A percentile compares a stretch with the other conserved stretches of the same genome.
These are phyloP conservation scores for Leuciscus waleckii DNA, from an alignment of 2,797 vertebrate species.

Conservation along the genomic window DNA sequence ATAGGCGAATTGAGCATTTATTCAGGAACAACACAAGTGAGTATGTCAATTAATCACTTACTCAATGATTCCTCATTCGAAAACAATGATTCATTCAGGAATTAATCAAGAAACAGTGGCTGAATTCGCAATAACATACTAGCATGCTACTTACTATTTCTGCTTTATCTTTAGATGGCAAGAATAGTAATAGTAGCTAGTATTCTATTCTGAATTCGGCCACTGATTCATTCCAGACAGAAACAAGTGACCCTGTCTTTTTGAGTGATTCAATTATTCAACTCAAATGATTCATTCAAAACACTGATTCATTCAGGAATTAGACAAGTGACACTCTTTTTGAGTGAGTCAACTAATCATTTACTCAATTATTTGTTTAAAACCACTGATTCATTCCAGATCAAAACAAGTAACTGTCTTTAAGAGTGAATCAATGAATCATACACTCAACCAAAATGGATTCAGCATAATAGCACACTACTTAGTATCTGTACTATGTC, in stretches of 20 bases:
- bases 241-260: constrained; percentile 1
- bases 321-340: not conserved
- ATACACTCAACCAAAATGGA: not conserved
- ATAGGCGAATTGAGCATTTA: not conserved
- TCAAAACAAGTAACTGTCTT: not conserved
- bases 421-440: not conserved
- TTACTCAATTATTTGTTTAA: not conserved
- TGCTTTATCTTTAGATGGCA: not conserved
- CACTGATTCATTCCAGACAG: not conserved
- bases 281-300: not conserved
- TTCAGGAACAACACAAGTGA: not conserved
- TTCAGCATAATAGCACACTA: not conserved
- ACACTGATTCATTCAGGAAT: not conserved
- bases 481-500: not conserved
- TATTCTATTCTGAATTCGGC: not conserved
- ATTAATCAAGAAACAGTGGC: not conserved
- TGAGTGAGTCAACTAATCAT: not conserved
- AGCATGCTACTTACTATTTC: not conserved
- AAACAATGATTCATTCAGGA: not conserved
- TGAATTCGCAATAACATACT: not conserved
- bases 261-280: not conserved
- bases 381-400: not conserved
- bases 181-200: not conserved
- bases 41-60: not conserved
- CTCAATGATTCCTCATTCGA: not conserved